Base-by-base conservation (phyloP, 2,113 vertebrate genomes). In the Odobenus rosmarus region DNA sequence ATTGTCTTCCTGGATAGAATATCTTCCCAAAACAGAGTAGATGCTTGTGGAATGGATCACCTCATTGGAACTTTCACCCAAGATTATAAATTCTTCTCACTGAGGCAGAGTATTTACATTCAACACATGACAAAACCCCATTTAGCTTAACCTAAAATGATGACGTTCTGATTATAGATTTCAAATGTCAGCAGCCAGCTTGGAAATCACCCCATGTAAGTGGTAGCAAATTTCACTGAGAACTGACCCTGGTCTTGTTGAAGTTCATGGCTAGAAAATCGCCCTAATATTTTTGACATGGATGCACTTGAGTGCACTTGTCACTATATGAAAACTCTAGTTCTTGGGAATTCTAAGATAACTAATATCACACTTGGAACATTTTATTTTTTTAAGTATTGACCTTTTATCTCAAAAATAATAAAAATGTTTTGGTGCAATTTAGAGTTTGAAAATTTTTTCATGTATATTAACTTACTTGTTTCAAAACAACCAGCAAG, bases 351-450 rank as follows among this genome's bases (percentile, higher is more conserved):
- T 81, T 49, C 24, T 31, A 93, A 49, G 39, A 53, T 6, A 80
- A 10, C 39, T 16, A 79, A 36, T n/a, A 71, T 69, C 51, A 74
- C 4, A 51, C 64, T 74, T 55, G n/a, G 72, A 89, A 88, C 19
- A 19, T 80, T 85, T 90, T 57, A 61, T 39, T 57, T 93, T 93
- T 88, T 6, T 61, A 96, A 93, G 85, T 59, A 77, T 4, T 33
- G 46, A 92, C 9, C 42, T 90, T 95, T 85, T 10, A 82, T 69
- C 53, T 95, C 49, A 86, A 79, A 82, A 88, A 74, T 55, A 84
- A 62, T 57, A 91, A 24, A 33, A 72, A 51, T 7, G 33, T 71
- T 53, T 97, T 72, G 26, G 61, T 69, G 36, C 42, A 86, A 12
- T 69, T 93, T 46, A 9, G 59, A 64, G 49, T 26, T 59, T 81